A percentile compares a stretch with the other conserved stretches of the same genome.
These are phyloP conservation scores for Varecia variegata DNA, from an alignment of 2,797 vertebrate species.

Conservation along the genomic window DNA sequence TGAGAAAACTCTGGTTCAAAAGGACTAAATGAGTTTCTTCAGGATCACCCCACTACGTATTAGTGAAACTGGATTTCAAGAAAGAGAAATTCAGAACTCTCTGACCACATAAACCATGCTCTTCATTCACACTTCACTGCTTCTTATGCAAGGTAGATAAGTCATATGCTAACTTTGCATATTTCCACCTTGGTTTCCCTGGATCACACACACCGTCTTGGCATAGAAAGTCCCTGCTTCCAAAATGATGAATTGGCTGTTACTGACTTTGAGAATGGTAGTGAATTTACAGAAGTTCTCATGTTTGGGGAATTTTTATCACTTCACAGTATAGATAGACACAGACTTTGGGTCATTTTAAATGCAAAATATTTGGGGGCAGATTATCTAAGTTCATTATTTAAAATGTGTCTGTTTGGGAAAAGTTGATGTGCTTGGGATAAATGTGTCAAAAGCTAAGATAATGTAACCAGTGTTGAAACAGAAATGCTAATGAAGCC, in stretches of 20 bases:
- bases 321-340: neutral
- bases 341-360: neutral
- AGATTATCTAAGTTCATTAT: constrained; percentile 4
- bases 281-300: neutral
- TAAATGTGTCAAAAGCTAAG: constrained; percentile 50
- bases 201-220: no score
- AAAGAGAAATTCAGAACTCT: neutral
- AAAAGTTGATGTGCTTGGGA: constrained; percentile 39
- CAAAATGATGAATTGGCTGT: neutral
- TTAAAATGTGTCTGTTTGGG: constrained; percentile 31
- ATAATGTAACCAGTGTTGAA: constrained; percentile 32
- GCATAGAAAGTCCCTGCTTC: neutral
- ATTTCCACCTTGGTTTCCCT: neutral
- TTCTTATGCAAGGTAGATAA: neutral
- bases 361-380: neutral
- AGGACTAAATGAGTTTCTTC: neutral
- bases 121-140: neutral
- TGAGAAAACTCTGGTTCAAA: neutral
- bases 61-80: neutral
- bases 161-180: neutral
- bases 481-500: constrained; percentile 56
- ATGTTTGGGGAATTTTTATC: neutral
- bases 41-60: neutral
- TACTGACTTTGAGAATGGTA: neutral
- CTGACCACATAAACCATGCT: neutral